Percentiles rank a stretch among this genome's conserved stretches.
These are phyloP conservation scores for Zophobas morio DNA, from an alignment of 1,140 invertebrate species.

Conservation along the genomic window DNA sequence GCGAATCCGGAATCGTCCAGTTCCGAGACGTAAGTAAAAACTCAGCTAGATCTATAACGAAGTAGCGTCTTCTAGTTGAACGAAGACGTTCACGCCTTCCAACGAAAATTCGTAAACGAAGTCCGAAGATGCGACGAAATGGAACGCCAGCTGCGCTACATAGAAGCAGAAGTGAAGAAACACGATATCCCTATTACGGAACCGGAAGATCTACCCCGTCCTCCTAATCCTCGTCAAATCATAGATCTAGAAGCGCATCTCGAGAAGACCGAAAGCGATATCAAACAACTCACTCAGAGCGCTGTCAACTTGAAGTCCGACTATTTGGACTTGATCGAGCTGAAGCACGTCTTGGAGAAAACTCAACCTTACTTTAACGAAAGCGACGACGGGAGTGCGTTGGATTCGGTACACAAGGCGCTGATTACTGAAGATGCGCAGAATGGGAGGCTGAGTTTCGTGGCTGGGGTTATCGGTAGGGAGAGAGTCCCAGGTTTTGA, in stretches of 20 bases:
- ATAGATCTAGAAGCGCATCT: slow-evolving; percentile 95
- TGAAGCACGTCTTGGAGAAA: slow-evolving; percentile 94
- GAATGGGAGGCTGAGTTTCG: slow-evolving; percentile 81
- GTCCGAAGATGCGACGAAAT: slow-evolving; percentile 94
- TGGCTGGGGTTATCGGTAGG: slow-evolving; percentile 88
- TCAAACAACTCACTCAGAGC: slow-evolving; percentile 93
- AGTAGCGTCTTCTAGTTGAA: slow-evolving; percentile 77
- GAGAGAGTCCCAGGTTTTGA: slow-evolving; percentile 97
- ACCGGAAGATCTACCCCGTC: slow-evolving; percentile 87
- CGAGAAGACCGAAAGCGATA: slow-evolving; percentile 94
- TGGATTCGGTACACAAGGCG: slow-evolving; percentile 73
- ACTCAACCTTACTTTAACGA: slow-evolving; percentile 94
- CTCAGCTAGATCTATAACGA: not conserved
- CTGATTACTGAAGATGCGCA: slow-evolving; percentile 73
- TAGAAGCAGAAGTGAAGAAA: slow-evolving; percentile 96
- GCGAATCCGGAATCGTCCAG: slow-evolving; percentile 91
- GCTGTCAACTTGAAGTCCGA: slow-evolving; percentile 95
- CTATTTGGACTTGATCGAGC: slow-evolving; percentile 93
- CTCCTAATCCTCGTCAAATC: slow-evolving; percentile 96
- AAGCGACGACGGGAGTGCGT: slow-evolving; percentile 76
- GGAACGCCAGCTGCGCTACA: slow-evolving; percentile 93
- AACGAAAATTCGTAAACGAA: slow-evolving; percentile 93
- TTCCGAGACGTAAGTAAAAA: slow-evolving; percentile 85
- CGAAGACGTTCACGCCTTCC: slow-evolving; percentile 87
- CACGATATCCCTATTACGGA: slow-evolving; percentile 88